phyloP scores from a whole-genome alignment of 2,888 invertebrate species.

The Chrysolina oricalcia region DNA sequence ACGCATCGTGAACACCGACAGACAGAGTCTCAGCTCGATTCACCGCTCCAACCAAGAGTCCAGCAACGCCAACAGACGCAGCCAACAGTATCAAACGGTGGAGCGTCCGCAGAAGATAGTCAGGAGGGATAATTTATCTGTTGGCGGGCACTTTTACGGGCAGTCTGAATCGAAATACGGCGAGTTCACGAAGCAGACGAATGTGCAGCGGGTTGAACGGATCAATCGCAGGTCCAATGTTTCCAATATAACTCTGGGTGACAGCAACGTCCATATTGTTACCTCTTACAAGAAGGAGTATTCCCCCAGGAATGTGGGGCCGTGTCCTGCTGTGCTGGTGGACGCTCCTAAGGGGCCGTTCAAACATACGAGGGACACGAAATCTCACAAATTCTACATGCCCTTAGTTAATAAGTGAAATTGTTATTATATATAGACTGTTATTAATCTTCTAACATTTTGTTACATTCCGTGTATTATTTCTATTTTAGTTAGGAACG shows the following conservation, averaged over 20 bases:
- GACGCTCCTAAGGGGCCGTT: conserved; percentile 85
- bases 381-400: conserved; percentile 89
- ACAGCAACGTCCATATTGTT: conserved; percentile 75
- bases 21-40: conserved; percentile 86
- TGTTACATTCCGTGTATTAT: conserved; percentile 63
- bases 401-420: conserved; percentile 75
- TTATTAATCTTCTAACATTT: conserved; percentile 61
- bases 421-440: conserved; percentile 40
- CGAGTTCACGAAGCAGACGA: conserved; percentile 75
- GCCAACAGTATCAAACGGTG: conserved; percentile 73
- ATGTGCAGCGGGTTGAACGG: conserved; percentile 75
- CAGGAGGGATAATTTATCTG: conserved; percentile 79
- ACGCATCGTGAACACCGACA: conserved; percentile 80
- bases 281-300: conserved; percentile 87
- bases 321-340: conserved; percentile 86
- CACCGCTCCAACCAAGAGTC: conserved; percentile 79
- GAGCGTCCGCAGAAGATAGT: conserved; percentile 79
- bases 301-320: conserved; percentile 80
- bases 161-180: conserved; percentile 84
- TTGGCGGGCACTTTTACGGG: conserved; percentile 84
- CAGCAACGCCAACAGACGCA: conserved; percentile 73
- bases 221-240: conserved; percentile 79
- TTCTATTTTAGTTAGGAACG: conserved; percentile 40
- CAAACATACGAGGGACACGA: conserved; percentile 89
- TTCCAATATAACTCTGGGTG: conserved; percentile 86